Evolutionary conservation across 92 coral and sea anemone species (phyloP).

Genomic region (Actinostola sp.): DNA sequence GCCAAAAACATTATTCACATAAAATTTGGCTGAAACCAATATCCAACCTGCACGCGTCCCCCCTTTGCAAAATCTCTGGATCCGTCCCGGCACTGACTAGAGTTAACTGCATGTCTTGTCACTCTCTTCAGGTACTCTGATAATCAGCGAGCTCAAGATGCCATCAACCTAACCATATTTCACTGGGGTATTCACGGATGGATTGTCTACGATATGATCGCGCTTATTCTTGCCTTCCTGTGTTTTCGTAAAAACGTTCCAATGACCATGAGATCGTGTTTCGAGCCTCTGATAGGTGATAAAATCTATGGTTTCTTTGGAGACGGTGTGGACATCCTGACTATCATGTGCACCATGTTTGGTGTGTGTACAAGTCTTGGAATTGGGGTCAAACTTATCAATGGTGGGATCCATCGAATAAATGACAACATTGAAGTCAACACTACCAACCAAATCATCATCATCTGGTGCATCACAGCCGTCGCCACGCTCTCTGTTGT

Average conservation of each 20-base stretch:
- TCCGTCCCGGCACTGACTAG: too few relatives aligned
- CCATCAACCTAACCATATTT: conserved; percentile 82
- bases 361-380: conserved; percentile 98
- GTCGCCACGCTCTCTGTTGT: conserved; percentile 85
- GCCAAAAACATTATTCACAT: too few relatives aligned
- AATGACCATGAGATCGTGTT: conserved; percentile 93
- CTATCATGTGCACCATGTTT: conserved; percentile 85
- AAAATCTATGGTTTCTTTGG: conserved; percentile 79
- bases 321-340: conserved; percentile 78
- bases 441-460: conserved; percentile 70
- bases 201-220: conserved; percentile 88
- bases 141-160: conserved; percentile 93
- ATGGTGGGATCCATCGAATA: conserved; percentile 72
- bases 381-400: conserved; percentile 75
- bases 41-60: too few relatives aligned
- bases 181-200: conserved; percentile 98
- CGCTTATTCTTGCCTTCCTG: conserved; percentile 79
- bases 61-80: too few relatives aligned
- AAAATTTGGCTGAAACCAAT: too few relatives aligned
- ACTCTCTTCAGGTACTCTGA: conserved; percentile 70
- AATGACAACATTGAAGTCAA: conserved; percentile 63
- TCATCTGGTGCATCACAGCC: conserved; percentile 87
- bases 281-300: conserved; percentile 84
- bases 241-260: conserved; percentile 80
- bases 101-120: not conserved